Base-by-base conservation (phyloP, 2,113 vertebrate genomes). In the Phylloscopus whistleri region DNA sequence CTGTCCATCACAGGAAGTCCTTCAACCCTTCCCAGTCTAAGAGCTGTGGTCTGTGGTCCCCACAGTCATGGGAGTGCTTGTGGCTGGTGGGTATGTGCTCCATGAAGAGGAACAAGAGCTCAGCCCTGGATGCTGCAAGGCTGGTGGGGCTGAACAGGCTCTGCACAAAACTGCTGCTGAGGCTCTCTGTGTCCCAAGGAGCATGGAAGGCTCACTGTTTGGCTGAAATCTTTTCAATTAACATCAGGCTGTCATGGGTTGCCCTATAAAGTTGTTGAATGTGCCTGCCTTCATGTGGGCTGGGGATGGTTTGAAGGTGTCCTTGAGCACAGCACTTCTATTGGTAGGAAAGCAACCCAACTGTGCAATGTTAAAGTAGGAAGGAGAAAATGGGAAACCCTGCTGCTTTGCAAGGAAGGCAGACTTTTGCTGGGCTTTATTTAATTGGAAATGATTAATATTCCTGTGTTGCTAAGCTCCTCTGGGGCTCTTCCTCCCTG, bases 221-320 rank as follows among this genome's bases (percentile, higher is more conserved):
- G 46, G 33, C 24, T 41, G 11, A 48, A 41, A 30, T 37, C 5
- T 73, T 76, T 43, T 69, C 41, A 44, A 7, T 16, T 82, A 75
- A 26, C 6, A 7, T 30, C 58, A 68, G 35, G 52, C 17, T 78
- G 0, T 59, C 35, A 4, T 15, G 37, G 21, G 20, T 21, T 87
- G 13, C 16, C 18, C 33, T 55, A 14, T 24, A 37, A 37, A 67
- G 20, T 3, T 69, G 24, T 49, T 77, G 77, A 69, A 52, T 13
- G 0, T 27, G 27, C 16, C 5, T 0, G 0, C 11, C 44, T 81
- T 81, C 26, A 7, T 0, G 1, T 37, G 43, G 24, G 49, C 14
- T 4, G 6, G 49, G 20, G 24, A 37, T 19, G 20, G 16, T 43
- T 67, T 83, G 53, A 81, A 81, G 48, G 22, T 56, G 28, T 24